Base-by-base conservation (phyloP, 2,113 vertebrate genomes). In the Triplophysa dalaica region DNA sequence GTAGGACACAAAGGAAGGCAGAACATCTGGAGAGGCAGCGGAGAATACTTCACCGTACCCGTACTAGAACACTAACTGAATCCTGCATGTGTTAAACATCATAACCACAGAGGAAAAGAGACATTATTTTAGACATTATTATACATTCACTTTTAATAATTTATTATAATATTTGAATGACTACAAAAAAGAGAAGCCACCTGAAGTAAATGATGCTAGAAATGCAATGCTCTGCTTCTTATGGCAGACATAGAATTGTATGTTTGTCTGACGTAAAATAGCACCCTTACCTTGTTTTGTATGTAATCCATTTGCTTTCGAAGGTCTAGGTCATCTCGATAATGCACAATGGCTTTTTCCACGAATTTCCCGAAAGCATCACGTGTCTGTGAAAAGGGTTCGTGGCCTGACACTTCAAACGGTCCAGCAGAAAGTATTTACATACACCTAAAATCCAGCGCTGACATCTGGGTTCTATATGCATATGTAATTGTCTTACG, bases 231-330 rank as follows among this genome's bases (percentile, higher is more conserved):
- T 73, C 48, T 78, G 26, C n/a, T 22, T n/a, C 11, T 52, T 2
- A 17, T 58, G 29, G 3, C 11, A 12, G 0, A 7, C 26, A 33
- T 50, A 1, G 26, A 16, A 1, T 11, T 48, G 10, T 4, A 70
- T 54, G 16, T 17, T 33, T 54, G 11, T 11, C 7, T 3, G n/a
- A 70, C n/a, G 6, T 38, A 45, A 24, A 74, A 8, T 2, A 38
- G 24, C 17, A 12, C 1, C 24, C 16, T 82, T 66, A 93, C 93
- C 92, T 94, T 91, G 89, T 92, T 91, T 83, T 94, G 93, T 70
- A 92, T 93, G 86, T 92, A 91, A 82, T 94, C 93, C 90, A 94
- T 92, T 85, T 93, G 87, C 87, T 93, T 93, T 83, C 93, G 92
- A 78, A 94, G 88, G 88, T 94, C 92, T 86, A 92, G 83, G 87